These are phyloP conservation scores for Poicephalus meyeri DNA, from an alignment of 2,113 vertebrate species.

Conservation along the genomic window DNA sequence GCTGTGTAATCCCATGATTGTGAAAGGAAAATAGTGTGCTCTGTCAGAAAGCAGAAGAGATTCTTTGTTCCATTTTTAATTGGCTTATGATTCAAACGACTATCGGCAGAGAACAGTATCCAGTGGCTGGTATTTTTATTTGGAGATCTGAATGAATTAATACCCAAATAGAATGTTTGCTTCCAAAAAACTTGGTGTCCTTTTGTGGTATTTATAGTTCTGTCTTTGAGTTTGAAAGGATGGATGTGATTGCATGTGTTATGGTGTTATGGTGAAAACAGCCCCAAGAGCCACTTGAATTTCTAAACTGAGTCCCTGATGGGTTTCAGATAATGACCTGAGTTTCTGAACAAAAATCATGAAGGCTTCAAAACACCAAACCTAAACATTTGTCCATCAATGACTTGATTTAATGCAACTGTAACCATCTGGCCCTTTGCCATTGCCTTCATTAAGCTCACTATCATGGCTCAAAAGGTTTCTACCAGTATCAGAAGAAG, in stretches of 20 bases:
- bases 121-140: background rate
- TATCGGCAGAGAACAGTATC: background rate
- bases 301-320: background rate
- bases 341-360: background rate
- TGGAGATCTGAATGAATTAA: background rate
- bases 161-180: background rate
- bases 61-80: background rate
- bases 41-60: background rate
- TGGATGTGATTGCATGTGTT: background rate
- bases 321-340: background rate
- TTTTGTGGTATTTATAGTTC: background rate
- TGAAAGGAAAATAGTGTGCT: background rate
- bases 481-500: background rate
- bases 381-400: background rate
- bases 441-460: slow-evolving; percentile 2
- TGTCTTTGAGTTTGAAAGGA: background rate
- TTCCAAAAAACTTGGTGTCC: background rate
- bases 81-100: background rate
- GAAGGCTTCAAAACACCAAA: background rate
- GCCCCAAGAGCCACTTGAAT: background rate
- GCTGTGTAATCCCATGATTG: background rate
- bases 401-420: background rate
- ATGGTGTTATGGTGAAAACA: background rate
- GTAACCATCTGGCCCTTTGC: background rate
- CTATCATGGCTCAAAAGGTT: background rate